Percentiles rank a stretch among this genome's conserved stretches.
These are phyloP conservation scores for Bombus turneri DNA, from an alignment of 1,140 invertebrate genomes.

Conservation along the genomic window DNA sequence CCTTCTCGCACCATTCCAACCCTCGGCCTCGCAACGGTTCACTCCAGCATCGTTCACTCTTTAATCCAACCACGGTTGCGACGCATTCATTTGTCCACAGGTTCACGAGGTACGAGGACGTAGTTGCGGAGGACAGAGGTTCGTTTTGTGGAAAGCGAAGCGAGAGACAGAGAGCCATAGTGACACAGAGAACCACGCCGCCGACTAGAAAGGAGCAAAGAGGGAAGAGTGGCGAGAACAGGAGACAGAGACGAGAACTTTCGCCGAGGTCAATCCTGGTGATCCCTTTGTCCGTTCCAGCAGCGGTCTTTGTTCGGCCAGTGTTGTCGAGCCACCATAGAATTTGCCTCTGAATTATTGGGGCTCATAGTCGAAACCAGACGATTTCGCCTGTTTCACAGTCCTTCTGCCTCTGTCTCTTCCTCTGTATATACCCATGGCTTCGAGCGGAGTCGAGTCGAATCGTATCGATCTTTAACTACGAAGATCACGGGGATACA, in stretches of 20 bases:
- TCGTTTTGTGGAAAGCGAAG: too few relatives aligned
- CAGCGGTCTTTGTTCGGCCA: conserved; percentile 35
- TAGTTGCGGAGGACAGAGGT: neutral
- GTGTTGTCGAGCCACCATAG: conserved; percentile 47
- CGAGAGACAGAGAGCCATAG: neutral
- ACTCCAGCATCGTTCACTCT: neutral
- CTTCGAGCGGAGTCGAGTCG: neutral
- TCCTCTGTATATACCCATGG: neutral
- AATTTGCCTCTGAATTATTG: conserved; percentile 52
- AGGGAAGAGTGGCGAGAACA: neutral
- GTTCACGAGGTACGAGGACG: neutral
- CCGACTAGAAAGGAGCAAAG: neutral
- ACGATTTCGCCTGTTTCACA: neutral
- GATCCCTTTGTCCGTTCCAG: conserved; percentile 36
- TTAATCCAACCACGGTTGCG: conserved; percentile 22
- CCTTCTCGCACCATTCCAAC: neutral
- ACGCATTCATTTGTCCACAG: conserved; percentile 20
- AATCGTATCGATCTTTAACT: neutral
- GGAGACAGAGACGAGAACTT: conserved; percentile 7
- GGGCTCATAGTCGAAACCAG: conserved; percentile 25
- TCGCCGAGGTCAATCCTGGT: conserved; percentile 39
- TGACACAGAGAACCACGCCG: neutral
- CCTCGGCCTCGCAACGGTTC: too few relatives aligned
- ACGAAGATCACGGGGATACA: neutral
- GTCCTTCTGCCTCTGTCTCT: neutral